These are phyloP conservation scores for Eleginops maclovinus DNA, from an alignment of 2,113 vertebrate species.

Conservation along the genomic window DNA sequence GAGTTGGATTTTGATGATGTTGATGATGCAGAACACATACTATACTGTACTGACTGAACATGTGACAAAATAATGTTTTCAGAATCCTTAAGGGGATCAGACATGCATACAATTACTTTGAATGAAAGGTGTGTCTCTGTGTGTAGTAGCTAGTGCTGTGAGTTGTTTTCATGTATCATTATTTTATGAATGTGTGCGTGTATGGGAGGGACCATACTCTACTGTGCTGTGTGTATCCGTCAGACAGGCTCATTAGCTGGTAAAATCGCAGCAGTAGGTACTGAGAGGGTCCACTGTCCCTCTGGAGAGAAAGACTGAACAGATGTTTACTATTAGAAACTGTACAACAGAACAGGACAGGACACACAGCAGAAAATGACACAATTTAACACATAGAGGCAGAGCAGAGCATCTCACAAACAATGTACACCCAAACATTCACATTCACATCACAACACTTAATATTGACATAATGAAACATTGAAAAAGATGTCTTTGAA, in stretches of 20 bases:
- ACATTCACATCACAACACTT: not conserved
- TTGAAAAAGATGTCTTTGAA: not conserved
- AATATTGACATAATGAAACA: not conserved
- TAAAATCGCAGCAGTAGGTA: conserved; percentile 63
- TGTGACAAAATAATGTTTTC: conserved; percentile 15
- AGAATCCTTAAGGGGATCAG: conserved; percentile 40
- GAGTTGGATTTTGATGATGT: conserved; percentile 45
- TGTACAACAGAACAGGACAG: conserved; percentile 34
- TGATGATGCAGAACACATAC: conserved; percentile 66
- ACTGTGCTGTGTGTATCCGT: conserved; percentile 33
- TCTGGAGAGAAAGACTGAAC: conserved; percentile 52
- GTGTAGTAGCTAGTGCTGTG: not conserved
- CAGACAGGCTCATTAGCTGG: conserved; percentile 72
- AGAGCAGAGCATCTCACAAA: not conserved
- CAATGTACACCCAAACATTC: not conserved
- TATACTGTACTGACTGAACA: conserved; percentile 32
- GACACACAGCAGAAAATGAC: conserved; percentile 41
- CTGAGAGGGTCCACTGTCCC: conserved; percentile 58
- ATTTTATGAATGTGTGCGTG: not conserved
- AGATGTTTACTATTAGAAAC: conserved; percentile 64
- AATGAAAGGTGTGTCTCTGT: conserved; percentile 34
- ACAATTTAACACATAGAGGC: conserved; percentile 19
- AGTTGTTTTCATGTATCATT: conserved; percentile 3
- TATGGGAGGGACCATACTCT: not conserved
- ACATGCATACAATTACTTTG: conserved; percentile 34